Base-by-base conservation (phyloP, 2,888 invertebrate genomes). In the Deroplatys truncata region DNA sequence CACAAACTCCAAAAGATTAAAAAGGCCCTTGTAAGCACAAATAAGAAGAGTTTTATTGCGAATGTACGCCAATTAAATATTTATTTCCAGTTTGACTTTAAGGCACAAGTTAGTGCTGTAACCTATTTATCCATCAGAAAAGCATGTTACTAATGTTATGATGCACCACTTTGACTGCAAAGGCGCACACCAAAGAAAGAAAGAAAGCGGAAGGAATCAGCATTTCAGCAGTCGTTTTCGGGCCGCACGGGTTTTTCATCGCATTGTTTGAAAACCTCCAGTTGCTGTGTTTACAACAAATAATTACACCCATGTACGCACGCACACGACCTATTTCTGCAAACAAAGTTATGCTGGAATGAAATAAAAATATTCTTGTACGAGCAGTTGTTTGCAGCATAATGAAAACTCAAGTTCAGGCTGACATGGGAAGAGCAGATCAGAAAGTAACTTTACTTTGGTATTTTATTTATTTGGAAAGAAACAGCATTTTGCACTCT, bases 81-180 rank as follows among this genome's bases (percentile, higher is more conserved):
- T 31, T 31, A 31, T 31, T 43, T 13, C 13, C 43, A 43, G 13
- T 43, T 43, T 9, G 13, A 13, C 43, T 43, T 43, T 13, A 43
- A 43, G 13, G 7, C 43, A 13, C 10, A 0, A 0, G 1, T 13
- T 43, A 13, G 0, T 1, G 43, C 10, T 1, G 1, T 1, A 10
- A 43, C 7, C 10, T 43, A 10, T 13, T 43, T 43, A 13, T 10
- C 43, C 43, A 2, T 13, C 43, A 43, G 43, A 43, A 43, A 43
- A 43, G 43, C 7, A 43, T 13, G 43, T 43, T 43, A 13, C 35
- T 9, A 35, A 35, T 9, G 35, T 7, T 35, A 35, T 10, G 43
- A n/a, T n/a, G n/a, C 31, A 5, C 31, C 5, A 31, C 31, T 31
- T 31, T 31, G 31, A 5, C 7, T 43, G 43, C 43, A 43, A 43